Conservation (phyloP, 2,113 vertebrate genomes). For the Tympanuchus pallidicinctus region DNA sequence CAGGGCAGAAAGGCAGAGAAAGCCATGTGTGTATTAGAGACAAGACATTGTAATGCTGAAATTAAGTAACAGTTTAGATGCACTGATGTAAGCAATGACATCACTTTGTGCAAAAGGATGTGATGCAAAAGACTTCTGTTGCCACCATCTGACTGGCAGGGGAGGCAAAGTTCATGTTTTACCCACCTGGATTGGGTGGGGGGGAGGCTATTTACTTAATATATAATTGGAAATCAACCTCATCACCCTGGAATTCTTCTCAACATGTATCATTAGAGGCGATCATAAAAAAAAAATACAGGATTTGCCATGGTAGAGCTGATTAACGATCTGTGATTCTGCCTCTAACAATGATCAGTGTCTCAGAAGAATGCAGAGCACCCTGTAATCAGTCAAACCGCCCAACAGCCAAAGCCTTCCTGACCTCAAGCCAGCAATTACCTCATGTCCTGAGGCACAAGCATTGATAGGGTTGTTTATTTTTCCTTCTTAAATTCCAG, state of each 20-base stretch:
- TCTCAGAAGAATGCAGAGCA: background rate
- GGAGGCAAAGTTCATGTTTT: background rate
- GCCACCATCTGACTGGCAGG: background rate
- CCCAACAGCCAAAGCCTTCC: slow-evolving; percentile 2
- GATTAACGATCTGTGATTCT: background rate
- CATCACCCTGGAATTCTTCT: slow-evolving; percentile 39
- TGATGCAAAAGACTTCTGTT: background rate
- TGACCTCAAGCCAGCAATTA: slow-evolving; percentile 1
- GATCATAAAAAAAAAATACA: background rate
- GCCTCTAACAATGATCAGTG: slow-evolving; percentile 2
- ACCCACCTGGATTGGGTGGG: background rate
- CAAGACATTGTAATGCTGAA: background rate
- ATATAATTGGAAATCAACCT: background rate
- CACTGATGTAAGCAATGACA: background rate
- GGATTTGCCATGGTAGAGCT: background rate
- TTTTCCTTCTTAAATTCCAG: background rate
- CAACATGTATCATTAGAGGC: slow-evolving; percentile 40
- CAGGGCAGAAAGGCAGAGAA: background rate
- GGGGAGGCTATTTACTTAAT: background rate
- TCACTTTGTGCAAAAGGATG: background rate
- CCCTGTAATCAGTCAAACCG: background rate
- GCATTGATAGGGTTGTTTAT: background rate
- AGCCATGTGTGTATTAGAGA: rapidly evolving
- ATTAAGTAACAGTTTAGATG: background rate
- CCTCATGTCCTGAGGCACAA: background rate